Evolutionary conservation across 2,888 invertebrate genomes (phyloP), one percentile per base, ranked within the genome.

Genomic region (Megamerina dolium): DNA sequence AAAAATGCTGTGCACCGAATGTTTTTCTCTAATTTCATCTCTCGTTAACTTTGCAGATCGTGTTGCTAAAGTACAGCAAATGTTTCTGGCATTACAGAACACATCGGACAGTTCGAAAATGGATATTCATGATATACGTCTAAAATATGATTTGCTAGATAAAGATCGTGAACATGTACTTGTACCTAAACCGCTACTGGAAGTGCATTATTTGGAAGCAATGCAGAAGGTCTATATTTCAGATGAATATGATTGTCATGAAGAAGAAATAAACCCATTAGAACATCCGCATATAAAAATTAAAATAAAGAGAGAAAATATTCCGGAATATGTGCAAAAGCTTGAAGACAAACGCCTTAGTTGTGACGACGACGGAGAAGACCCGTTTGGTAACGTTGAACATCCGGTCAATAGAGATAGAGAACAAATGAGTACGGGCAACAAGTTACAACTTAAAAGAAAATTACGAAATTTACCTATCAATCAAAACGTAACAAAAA

Each of bases 11-110:
- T 68, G 68, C 43, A 53, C 51, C 2, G 59, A 57, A 27, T 68
- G 68, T 37, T 52, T 65, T 27, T 53, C 60, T 1, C 35, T 66
- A 17, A 53, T 68, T 5, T 59, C 61, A 0, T 55, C 57, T 3
- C 41, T 68, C 34, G 57, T 60, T 0, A 60, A 60, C 1, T 68
- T 68, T 33, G 56, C 60, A n/a, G 61, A 65, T 19, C 61, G 64
- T 3, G 57, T 66, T 3, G 53, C 56, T 1, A 59, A 64, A 2
- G 67, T 68, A 10, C 67, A 68, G 37, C 58, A 61, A 33, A 60
- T 68, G 48, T 68, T 57, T 37, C 50, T 50, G 10, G 56, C 60
- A n/a, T 38, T 68, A 9, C 56, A 56, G 21, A 56, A 54, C 17
- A 40, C 2, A n/a, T 16, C 18, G 21, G n/a, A n/a, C n/a, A 27